Evolutionary conservation across 2,888 invertebrate species (phyloP), one percentile per base, ranked within the genome.

Genomic region (Mylabris sibirica): DNA sequence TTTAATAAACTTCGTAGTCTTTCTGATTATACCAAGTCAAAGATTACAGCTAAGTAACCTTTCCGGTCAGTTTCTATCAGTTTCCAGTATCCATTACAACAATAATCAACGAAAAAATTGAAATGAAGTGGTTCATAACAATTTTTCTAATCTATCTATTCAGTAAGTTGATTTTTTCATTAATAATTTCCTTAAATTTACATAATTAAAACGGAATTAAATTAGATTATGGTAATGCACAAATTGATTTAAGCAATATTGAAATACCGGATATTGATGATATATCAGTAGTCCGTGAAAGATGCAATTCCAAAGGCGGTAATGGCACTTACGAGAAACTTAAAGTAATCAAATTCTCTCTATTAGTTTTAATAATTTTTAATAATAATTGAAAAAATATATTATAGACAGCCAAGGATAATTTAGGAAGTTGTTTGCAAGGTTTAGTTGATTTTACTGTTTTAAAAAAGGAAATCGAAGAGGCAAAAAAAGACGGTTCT

Each of bases 381-480:
- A 62, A 62, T n/a, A 41, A 65, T 12, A 14, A 26, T 24, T 4
- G n/a, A n/a, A n/a, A 53, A 62, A 3, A 4, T 49, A 49, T 63
- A 64, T 84, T 84, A 38, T 82, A 88, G 88, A 81, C 79, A 34
- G 87, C 88, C 0, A 79, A 82, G 59, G 81, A 81, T 0, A 79
- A 78, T 0, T 81, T 92, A 0, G 80, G 84, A 62, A 81, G 84
- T 0, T 94, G 94, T 78, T 72, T 92, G 0, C 83, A 86, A 65
- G 81, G 80, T 0, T 84, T 93, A 30, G 86, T 93, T 0, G 89
- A 94, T 79, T 63, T 75, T 53, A 87, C 87, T 0, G 80, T 84
- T 14, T 81, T 94, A 24, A 86, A 90, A 72, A 79, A 86, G 3
- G 93, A 94, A 80, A 90, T 94, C 59, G 90, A 92, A 63, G 84